Base-by-base conservation (phyloP, 2,888 invertebrate genomes). In the Myopa testacea region DNA sequence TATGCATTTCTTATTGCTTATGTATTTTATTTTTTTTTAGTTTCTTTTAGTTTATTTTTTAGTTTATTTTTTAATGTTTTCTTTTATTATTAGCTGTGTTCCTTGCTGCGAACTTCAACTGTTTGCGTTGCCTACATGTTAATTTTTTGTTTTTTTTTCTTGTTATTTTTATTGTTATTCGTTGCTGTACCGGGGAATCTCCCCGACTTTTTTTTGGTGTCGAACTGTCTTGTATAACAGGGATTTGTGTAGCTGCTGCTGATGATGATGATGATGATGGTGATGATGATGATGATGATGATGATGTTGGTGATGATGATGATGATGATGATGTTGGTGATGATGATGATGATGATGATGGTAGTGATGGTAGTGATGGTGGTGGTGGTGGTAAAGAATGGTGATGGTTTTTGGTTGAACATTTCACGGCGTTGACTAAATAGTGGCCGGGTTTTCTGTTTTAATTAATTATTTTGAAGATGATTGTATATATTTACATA, bases 211-310 rank as follows among this genome's bases (percentile, higher is more conserved):
- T 79, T 75, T 76, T 79, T 75, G 82, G 80, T 81, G 82, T 82
- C 81, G 80, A 82, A 81, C 80, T 81, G 81, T 82, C 81, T 82
- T 82, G 80, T 79, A 81, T 78, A 80, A 76, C 80, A 78, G 78
- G 78, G 81, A 81, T 81, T 81, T 81, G 81, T 78, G 78, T 81
- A 76, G 50, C 45, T 37, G 50, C 55, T 65, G 65, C 37, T 16
- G 38, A 52, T 67, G 65, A 16, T 52, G 16, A 34, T 63, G 37
- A 45, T 7, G 19, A 55, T 12, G 19, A 19, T 14, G 8, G 34
- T 73, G 73, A 38, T 55, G 52, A 26, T 34, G 37, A 58, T 58
- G 26, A 26, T 26, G 26, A 2, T 1, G 26, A 26, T 26, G 26
- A 2, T 26, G 26, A 26, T 26, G 26, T 1, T 2, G 26, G 2